Evolutionary conservation across 2,888 invertebrate genomes (phyloP).

Genomic region (Cynaeus angustus): DNA sequence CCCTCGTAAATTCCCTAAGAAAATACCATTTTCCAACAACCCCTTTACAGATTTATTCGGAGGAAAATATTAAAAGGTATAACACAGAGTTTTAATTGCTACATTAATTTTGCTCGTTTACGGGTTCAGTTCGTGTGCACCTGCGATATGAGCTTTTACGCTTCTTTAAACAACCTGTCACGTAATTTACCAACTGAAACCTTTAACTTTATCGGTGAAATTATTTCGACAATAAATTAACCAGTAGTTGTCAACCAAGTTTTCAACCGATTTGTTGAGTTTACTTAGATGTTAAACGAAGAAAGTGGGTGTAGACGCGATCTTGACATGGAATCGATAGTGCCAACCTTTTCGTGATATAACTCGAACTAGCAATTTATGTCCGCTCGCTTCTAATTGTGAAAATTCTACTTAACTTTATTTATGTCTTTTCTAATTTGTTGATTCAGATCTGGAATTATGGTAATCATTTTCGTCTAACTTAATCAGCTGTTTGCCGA

Average conservation of each 20-base stretch:
- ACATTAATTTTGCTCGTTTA: constrained; percentile 45
- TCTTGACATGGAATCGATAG: constrained; percentile 29
- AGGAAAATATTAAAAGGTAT: constrained; percentile 44
- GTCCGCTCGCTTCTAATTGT: constrained; percentile 1
- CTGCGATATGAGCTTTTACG: constrained; percentile 43
- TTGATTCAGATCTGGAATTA: not conserved
- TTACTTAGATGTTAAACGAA: constrained; percentile 17
- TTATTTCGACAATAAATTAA: constrained; percentile 29
- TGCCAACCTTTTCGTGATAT: not conserved
- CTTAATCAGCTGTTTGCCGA: constrained; percentile 4
- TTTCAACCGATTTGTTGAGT: constrained; percentile 5
- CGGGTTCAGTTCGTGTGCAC: constrained; percentile 40
- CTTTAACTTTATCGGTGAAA: constrained; percentile 26
- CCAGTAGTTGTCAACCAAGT: constrained; percentile 11
- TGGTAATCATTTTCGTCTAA: constrained; percentile 1
- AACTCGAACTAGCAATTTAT: constrained; percentile 5
- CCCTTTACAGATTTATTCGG: constrained; percentile 32
- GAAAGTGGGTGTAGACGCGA: constrained; percentile 20
- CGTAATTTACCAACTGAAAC: constrained; percentile 31
- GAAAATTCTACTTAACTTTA: not conserved
- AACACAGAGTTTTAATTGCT: constrained; percentile 41
- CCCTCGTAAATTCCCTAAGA: constrained; percentile 21
- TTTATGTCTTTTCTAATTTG: constrained; percentile 13
- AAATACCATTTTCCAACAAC: constrained; percentile 22
- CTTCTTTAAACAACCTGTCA: constrained; percentile 45